Conservation (phyloP, 2,888 invertebrate genomes). For the Heliconius aoede region DNA sequence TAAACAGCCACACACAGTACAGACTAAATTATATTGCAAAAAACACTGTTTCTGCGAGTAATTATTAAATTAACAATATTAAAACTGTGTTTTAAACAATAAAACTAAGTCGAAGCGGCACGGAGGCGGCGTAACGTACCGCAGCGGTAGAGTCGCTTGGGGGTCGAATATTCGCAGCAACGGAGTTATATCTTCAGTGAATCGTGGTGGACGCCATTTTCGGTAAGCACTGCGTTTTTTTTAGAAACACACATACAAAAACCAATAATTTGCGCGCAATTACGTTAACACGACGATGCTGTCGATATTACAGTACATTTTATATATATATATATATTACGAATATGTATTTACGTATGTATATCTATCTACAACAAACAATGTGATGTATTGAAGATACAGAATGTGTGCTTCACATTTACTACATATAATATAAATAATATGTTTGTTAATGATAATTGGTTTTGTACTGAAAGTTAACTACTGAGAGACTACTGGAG, state of each 20-base stretch:
- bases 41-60: conserved; percentile 39
- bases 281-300: conserved; percentile 17
- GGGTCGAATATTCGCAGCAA: conserved; percentile 91
- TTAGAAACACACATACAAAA: conserved; percentile 56
- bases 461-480: conserved; percentile 48
- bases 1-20: conserved; percentile 42
- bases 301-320: conserved; percentile 4
- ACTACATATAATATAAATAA: conserved; percentile 41
- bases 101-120: neutral
- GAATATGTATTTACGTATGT: conserved; percentile 20
- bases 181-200: conserved; percentile 90
- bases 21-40: conserved; percentile 25
- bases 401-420: conserved; percentile 43
- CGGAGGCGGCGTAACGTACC: conserved; percentile 69
- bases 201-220: conserved; percentile 93
- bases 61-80: neutral
- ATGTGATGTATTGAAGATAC: conserved; percentile 47
- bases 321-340: no score
- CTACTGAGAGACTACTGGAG: conserved; percentile 51
- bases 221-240: conserved; percentile 87
- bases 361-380: conserved; percentile 59
- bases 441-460: conserved; percentile 44
- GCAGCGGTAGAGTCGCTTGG: conserved; percentile 82
- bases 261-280: conserved; percentile 35
- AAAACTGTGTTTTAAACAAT: conserved; percentile 1